Percentiles rank a stretch among this genome's conserved stretches.
These are phyloP conservation scores for Hippopotamus amphibius DNA, from an alignment of 2,113 vertebrate genomes.

Conservation along the genomic window DNA sequence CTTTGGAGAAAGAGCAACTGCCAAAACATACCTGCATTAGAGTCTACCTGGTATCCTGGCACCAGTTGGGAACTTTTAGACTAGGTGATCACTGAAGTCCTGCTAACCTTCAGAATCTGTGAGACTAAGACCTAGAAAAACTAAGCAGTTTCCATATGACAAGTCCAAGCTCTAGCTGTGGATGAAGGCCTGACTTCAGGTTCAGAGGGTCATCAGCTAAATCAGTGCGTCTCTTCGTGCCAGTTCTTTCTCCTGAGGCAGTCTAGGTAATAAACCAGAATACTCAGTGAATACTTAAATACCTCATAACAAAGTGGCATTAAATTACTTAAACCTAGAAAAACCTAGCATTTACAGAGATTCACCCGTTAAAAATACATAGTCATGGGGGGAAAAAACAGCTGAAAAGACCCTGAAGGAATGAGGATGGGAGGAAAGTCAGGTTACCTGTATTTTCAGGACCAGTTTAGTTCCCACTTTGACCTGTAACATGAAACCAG, in stretches of 20 bases:
- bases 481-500: not conserved
- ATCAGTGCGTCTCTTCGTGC: not conserved
- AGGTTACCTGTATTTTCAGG: not conserved
- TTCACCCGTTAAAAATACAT: not conserved
- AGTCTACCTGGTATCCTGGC: not conserved
- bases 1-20: not conserved
- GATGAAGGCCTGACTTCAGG: not conserved
- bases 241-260: not conserved
- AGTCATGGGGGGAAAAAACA: too few species aligned
- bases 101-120: not conserved
- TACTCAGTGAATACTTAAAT: not conserved
- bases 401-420: not conserved
- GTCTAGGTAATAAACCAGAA: not conserved
- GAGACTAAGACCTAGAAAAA: not conserved
- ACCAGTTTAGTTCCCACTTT: not conserved
- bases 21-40: not conserved
- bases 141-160: not conserved
- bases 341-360: not conserved
- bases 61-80: not conserved
- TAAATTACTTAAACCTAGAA: not conserved
- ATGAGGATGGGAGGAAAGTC: not conserved
- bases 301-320: not conserved
- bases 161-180: not conserved
- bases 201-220: not conserved
- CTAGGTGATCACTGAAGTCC: constrained; percentile 11